Conservation (phyloP, 2,797 vertebrate species). For the Synanceia verrucosa region DNA sequence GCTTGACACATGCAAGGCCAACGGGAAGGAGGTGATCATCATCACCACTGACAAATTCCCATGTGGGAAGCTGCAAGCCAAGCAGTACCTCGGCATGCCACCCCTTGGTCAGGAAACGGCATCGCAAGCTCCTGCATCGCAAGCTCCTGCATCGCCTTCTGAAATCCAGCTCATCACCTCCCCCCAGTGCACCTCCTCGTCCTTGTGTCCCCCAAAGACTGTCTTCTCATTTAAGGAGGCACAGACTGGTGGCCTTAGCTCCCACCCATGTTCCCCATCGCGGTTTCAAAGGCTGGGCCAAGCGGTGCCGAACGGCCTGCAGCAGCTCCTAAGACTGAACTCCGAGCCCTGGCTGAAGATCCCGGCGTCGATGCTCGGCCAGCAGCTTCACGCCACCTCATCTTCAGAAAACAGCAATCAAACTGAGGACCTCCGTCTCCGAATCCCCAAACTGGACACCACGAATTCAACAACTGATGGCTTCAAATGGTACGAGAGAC, state of each 20-base stretch:
- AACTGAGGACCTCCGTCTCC: slow-evolving; percentile 70
- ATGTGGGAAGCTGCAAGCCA: slow-evolving; percentile 80
- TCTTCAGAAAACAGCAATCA: slow-evolving; percentile 73
- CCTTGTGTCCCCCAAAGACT: slow-evolving; percentile 42
- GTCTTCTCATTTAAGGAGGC: slow-evolving; percentile 83
- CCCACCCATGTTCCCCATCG: slow-evolving; percentile 78
- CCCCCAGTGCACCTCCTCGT: slow-evolving; percentile 52
- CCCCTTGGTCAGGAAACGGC: slow-evolving; percentile 64
- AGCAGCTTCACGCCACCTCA: slow-evolving; percentile 72
- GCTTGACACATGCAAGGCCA: slow-evolving; percentile 88
- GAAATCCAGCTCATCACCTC: slow-evolving; percentile 86
- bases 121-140: background rate
- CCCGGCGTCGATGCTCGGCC: slow-evolving; percentile 69
- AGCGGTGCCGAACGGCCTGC: slow-evolving; percentile 44
- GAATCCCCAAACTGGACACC: slow-evolving; percentile 57
- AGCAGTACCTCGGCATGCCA: slow-evolving; percentile 85
- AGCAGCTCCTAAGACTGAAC: slow-evolving; percentile 80
- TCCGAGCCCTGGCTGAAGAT: slow-evolving; percentile 88
- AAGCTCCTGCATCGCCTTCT: slow-evolving; percentile 80
- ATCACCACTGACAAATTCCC: slow-evolving; percentile 85
- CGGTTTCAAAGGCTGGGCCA: slow-evolving; percentile 41
- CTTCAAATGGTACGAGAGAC: slow-evolving; percentile 71
- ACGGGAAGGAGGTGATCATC: slow-evolving; percentile 94
- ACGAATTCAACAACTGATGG: slow-evolving; percentile 15
- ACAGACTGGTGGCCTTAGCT: slow-evolving; percentile 62